Evolutionary conservation across 2,113 vertebrate genomes (phyloP), one percentile per base, ranked within the genome.

Genomic region (Xenopus borealis): DNA sequence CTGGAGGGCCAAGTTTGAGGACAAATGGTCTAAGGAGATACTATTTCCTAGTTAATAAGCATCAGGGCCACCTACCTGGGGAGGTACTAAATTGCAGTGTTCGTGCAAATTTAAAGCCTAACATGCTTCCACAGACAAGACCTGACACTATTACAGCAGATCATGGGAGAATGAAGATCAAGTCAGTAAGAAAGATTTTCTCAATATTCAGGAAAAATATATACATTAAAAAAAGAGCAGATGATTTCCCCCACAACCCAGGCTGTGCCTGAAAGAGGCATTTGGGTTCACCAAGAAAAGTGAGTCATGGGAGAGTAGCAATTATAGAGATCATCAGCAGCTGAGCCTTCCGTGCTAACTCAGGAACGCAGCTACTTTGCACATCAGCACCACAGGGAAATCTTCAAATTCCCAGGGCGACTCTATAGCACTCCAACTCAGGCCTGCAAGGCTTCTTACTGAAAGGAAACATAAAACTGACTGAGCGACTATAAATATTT

Each of bases 51-150:
- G 30, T 10, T 85, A 82, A 89, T 89, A 71, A 87, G 77, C 80
- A 80, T 78, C 6, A 12, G 76, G 81, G 58, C 69, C 78, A 71
- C 70, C 78, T 77, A 81, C 78, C 81, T 78, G 30, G 78, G 65
- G 79, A 88, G 58, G 71, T 79, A 76, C 80, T 80, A 79, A 83
- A 78, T 71, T 74, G 78, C 72, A 72, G 75, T 40, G 46, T 47
- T 85, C 79, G 83, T 88, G 75, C 87, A 88, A 87, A 85, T 86
- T 87, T 85, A 82, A 90, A 77, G 23, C 46, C 10, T 33, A 12
- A 18, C 9, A 16, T 79, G 72, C 59, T 68, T 80, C 33, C 33
- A 40, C 33, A 6, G 33, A 40, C 33, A 2, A 9, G 33, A 40
- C 59, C 59, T 72, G 50, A 69, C 63, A 78, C 73, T 7, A 0